Conservation (phyloP, 2,113 vertebrate genomes). For the Aptenodytes patagonicus region DNA sequence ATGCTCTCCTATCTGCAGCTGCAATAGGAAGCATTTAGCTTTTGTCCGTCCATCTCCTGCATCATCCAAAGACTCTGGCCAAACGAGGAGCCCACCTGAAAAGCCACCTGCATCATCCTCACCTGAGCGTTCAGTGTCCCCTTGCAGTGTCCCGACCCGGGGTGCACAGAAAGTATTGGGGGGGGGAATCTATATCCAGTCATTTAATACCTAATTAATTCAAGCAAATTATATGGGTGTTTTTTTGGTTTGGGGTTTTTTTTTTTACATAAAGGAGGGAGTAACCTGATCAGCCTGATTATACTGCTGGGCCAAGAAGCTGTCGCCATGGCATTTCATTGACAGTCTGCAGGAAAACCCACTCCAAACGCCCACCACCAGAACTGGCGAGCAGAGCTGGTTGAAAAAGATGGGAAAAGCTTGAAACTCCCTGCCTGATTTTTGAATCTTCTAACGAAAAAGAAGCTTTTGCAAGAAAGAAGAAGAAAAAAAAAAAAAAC, state of each 20-base stretch:
- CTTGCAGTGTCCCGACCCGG: not conserved
- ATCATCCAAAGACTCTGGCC: not conserved
- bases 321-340: not conserved
- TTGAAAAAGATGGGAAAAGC: not conserved
- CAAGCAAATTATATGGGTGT: no score
- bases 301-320: not conserved
- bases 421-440: not conserved
- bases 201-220: not conserved
- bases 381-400: not conserved
- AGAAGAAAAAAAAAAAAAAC: not conserved
- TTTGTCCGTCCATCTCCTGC: not conserved
- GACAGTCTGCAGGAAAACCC: not conserved
- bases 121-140: not conserved
- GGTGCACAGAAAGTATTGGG: not conserved
- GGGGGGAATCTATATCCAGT: not conserved
- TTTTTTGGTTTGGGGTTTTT: not conserved
- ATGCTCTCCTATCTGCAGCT: accelerated
- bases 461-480: not conserved
- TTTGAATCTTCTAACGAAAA: not conserved
- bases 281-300: not conserved
- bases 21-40: not conserved
- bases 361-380: not conserved
- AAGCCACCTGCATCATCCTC: not conserved
- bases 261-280: not conserved
- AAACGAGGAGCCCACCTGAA: not conserved